Evolutionary conservation across 2,113 vertebrate species (phyloP), one percentile per base, ranked within the genome.

Genomic region (Stegastes partitus): DNA sequence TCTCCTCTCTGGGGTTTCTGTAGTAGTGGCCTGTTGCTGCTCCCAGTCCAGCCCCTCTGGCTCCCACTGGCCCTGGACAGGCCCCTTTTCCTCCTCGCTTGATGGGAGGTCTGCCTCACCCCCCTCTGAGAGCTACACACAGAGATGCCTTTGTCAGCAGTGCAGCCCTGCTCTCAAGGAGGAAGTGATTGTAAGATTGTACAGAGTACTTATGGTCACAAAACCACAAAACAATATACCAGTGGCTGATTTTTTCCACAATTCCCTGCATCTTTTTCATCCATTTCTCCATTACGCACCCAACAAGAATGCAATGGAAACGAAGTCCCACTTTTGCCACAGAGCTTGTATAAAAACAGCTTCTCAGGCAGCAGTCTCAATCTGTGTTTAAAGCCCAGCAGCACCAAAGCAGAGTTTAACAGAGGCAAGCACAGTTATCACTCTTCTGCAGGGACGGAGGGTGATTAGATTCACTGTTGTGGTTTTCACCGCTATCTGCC

Each of bases 61-160:
- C 56, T 91, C 85, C 92, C 89, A 94, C 54, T 62, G 89, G 81
- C 85, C 79, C 68, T 67, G 90, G 69, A 79, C 64, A 39, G 86
- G 64, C 63, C 82, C 86, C 77, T 86, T 92, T 62, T 85, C 90
- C 72, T 92, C 89, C 25, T 89, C 72, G 8, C 87, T 82, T 31
- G 84, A 90, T 84, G 77, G 85, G 79, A 91, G 91, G 84, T 92
- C 90, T 6, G n/a, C 51, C 64, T 93, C 90, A 25, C 68, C 82
- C 53, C 83, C 84, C 50, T 94, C 93, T 19, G 89, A 81, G 65
- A 87, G 75, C 94, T 94, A 69, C 65, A 88, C 75, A 91, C 87
- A 92, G 77, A 89, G 39, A 93, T 73, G 77, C 49, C 74, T 85
- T 91, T 89, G 90, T 93, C 83, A 92, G 81, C 50, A 37, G 37